phyloP scores from a whole-genome alignment of 2,888 invertebrate species.

The Calephelis perditalis region DNA sequence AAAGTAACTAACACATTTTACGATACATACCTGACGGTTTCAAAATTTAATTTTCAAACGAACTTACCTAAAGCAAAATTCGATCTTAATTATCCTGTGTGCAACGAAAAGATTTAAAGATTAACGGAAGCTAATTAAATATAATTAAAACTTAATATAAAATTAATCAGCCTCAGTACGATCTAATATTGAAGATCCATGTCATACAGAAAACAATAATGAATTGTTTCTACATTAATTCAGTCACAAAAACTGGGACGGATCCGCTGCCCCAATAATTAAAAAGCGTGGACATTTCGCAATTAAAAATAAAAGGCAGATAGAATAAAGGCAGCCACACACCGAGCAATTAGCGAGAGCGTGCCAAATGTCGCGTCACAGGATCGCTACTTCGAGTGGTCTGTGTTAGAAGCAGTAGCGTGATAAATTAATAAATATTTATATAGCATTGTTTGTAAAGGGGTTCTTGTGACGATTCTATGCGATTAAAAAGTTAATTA shows the following conservation, averaged over 20 bases:
- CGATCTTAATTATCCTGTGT: too few species aligned
- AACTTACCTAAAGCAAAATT: too few species aligned
- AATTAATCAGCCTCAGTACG: neutral
- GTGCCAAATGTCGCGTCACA: slow-evolving; percentile 58
- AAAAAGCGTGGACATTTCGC: slow-evolving; percentile 51
- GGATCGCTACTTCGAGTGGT: slow-evolving; percentile 29
- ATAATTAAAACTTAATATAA: too few species aligned
- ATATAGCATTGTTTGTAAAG: too few species aligned
- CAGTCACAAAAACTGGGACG: slow-evolving; percentile 41
- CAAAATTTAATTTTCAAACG: too few species aligned
- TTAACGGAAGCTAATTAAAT: too few species aligned
- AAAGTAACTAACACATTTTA: too few species aligned
- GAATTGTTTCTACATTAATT: slow-evolving; percentile 34
- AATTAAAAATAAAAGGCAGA: slow-evolving; percentile 43
- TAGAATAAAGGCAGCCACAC: slow-evolving; percentile 50
- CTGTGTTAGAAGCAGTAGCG: slow-evolving; percentile 30
- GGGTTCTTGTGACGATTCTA: too few species aligned
- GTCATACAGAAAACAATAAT: slow-evolving; percentile 23
- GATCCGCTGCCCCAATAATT: slow-evolving; percentile 44
- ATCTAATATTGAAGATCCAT: slow-evolving; percentile 13
- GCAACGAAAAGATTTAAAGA: too few species aligned
- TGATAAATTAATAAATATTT: too few species aligned
- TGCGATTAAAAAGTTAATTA: too few species aligned
- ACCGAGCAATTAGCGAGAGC: slow-evolving; percentile 57
- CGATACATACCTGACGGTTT: too few species aligned